These are phyloP conservation scores for Cydia splendana DNA, from an alignment of 1,140 invertebrate genomes.

Conservation along the genomic window DNA sequence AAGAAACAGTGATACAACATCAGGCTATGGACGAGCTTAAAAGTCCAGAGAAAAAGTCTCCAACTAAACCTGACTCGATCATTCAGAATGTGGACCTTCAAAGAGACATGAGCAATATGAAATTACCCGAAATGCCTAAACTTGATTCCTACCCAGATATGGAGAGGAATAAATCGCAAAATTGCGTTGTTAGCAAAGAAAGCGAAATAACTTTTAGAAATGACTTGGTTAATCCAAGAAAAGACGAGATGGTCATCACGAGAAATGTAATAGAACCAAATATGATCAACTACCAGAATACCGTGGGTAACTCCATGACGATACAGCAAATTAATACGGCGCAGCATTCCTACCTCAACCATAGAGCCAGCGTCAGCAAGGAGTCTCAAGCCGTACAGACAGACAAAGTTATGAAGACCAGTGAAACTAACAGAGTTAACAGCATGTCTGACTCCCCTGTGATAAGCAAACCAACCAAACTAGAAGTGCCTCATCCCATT, in stretches of 20 bases:
- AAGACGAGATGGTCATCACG: constrained; percentile 68
- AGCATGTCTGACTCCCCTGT: constrained; percentile 58
- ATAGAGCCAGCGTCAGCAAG: constrained; percentile 61
- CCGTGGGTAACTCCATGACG: constrained; percentile 67
- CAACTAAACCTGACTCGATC: constrained; percentile 69
- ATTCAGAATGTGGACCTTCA: constrained; percentile 66
- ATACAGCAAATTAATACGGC: constrained; percentile 68
- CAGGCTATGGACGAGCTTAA: constrained; percentile 65
- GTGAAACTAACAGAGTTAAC: constrained; percentile 56
- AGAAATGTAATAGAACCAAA: constrained; percentile 66
- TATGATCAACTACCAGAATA: constrained; percentile 59
- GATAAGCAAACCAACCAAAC: constrained; percentile 68
- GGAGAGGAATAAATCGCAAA: constrained; percentile 58
- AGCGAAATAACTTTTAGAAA: constrained; percentile 63
- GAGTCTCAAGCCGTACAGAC: constrained; percentile 72
- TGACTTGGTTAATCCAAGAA: constrained; percentile 56
- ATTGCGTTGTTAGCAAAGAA: constrained; percentile 58
- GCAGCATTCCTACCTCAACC: constrained; percentile 64
- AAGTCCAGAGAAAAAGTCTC: constrained; percentile 62
- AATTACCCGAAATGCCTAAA: constrained; percentile 58
- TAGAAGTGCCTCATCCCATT: constrained; percentile 74
- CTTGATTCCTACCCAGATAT: constrained; percentile 59
- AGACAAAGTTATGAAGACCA: constrained; percentile 66
- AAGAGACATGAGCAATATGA: constrained; percentile 49
- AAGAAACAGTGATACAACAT: constrained; percentile 75